A percentile compares a stretch with the other conserved stretches of the same genome.
Evolutionary conservation across 2,797 vertebrate species (phyloP).

Genomic region (Pangasius mekongensis): DNA sequence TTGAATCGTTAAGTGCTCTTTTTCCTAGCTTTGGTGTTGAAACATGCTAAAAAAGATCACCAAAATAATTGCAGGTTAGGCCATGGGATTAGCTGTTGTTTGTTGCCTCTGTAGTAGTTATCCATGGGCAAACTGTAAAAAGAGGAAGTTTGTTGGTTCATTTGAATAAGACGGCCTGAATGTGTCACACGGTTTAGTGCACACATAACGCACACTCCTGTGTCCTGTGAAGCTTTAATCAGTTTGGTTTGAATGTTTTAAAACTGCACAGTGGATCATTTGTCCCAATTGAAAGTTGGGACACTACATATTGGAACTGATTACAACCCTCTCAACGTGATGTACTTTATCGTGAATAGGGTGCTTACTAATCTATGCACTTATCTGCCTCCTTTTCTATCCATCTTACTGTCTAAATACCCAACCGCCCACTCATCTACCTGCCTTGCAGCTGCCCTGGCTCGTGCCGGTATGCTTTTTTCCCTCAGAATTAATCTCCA

Average conservation of each 20-base stretch:
- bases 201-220: neutral
- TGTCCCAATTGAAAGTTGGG: neutral
- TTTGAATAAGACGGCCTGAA: slow-evolving; percentile 99
- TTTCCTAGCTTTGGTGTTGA: neutral
- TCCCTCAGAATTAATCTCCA: slow-evolving; percentile 25
- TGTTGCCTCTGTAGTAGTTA: slow-evolving; percentile 75
- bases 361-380: neutral
- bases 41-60: neutral
- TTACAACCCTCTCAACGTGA: neutral
- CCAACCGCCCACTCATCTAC: slow-evolving; percentile 24
- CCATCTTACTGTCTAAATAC: slow-evolving; percentile 33
- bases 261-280: neutral
- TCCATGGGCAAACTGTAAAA: slow-evolving; percentile 83
- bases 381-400: neutral
- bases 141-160: slow-evolving; percentile 89
- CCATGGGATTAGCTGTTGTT: slow-evolving; percentile 73
- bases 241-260: neutral
- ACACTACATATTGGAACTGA: neutral
- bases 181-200: slow-evolving; percentile 79
- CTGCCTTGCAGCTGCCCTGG: slow-evolving; percentile 27
- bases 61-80: slow-evolving; percentile 16
- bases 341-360: neutral
- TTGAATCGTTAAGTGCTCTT: neutral
- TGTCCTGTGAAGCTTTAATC: neutral
- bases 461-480: slow-evolving; percentile 20